Evolutionary conservation across 2,888 invertebrate species (phyloP), one percentile per base, ranked within the genome.

Genomic region (Sthenelais limicola): DNA sequence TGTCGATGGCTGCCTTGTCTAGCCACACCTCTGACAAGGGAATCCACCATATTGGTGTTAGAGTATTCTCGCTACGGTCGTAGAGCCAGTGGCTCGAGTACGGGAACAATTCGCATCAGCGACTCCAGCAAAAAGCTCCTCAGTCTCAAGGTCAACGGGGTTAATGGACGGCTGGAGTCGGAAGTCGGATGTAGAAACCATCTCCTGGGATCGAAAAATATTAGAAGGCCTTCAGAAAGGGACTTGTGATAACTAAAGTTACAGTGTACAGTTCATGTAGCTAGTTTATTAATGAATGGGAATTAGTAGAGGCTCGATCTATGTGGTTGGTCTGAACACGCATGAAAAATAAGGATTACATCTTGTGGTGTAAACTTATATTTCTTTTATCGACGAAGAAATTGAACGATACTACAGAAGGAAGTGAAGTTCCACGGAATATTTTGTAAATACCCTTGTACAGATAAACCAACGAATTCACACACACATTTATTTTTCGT

Each of bases 61-160:
- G 68, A 68, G 52, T 68, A 51, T 35, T 51, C 49, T 15, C 30
- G 33, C 1, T 51, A 51, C 15, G 68, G 47, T 5, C 18, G 68
- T 32, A 43, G 51, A 4, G 49, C 35, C 68, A 68, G 68, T 48
- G n/a, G 51, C 51, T 51, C 21, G 33, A 35, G 24, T 24, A 68
- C 49, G 15, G 68, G 68, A 49, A 51, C 68, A 2, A 28, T 48
- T 15, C 49, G 68, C 33, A 68, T 51, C 51, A 68, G 68, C 15
- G 35, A 68, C 51, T 48, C 49, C 21, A 51, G 51, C 51, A 68
- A 51, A 35, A 68, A 51, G 24, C 68, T 51, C n/a, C 51, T 68
- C 28, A 51, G 68, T 32, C 49, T 68, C 4, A 68, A 68, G 35
- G 33, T 68, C 32, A 68, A 68, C 32, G 68, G 68, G 0, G 49